phyloP scores from a whole-genome alignment of 2,888 invertebrate species.

The Tethea ocularis region DNA sequence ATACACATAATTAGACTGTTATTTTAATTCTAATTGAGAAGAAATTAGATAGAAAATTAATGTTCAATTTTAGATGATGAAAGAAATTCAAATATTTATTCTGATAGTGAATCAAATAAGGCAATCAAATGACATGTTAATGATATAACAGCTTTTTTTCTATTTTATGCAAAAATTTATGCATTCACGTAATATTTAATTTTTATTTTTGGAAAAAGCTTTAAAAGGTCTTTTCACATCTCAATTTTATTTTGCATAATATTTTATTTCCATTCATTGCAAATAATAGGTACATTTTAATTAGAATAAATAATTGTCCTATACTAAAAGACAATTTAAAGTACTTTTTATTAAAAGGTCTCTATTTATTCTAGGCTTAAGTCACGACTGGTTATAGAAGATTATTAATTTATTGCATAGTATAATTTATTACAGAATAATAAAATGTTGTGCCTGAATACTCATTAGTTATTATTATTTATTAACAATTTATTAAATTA shows the following conservation, averaged over 20 bases:
- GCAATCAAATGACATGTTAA: no score
- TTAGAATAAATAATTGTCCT: slow-evolving; percentile 36
- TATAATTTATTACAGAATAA: slow-evolving; percentile 31
- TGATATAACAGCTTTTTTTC: no score
- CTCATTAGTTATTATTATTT: slow-evolving; percentile 37
- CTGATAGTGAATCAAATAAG: no score
- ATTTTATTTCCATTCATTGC: neutral
- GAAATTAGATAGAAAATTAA: slow-evolving; percentile 9
- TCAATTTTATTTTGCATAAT: neutral
- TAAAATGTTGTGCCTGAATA: slow-evolving; percentile 58
- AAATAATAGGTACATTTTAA: slow-evolving; percentile 5
- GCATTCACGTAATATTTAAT: no score
- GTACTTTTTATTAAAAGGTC: slow-evolving; percentile 67
- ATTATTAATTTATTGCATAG: slow-evolving; percentile 25
- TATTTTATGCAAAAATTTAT: no score
- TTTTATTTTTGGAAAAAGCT: no score
- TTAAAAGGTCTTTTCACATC: no score
- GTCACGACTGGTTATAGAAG: slow-evolving; percentile 23
- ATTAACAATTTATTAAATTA: no score
- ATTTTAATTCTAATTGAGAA: neutral
- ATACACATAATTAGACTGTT: neutral
- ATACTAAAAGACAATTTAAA: slow-evolving; percentile 32
- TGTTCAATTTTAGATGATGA: neutral
- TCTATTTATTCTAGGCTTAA: slow-evolving; percentile 49
- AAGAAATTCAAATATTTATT: no score